These are phyloP conservation scores for Cnemophilus loriae DNA, from an alignment of 2,113 vertebrate genomes.

Conservation along the genomic window DNA sequence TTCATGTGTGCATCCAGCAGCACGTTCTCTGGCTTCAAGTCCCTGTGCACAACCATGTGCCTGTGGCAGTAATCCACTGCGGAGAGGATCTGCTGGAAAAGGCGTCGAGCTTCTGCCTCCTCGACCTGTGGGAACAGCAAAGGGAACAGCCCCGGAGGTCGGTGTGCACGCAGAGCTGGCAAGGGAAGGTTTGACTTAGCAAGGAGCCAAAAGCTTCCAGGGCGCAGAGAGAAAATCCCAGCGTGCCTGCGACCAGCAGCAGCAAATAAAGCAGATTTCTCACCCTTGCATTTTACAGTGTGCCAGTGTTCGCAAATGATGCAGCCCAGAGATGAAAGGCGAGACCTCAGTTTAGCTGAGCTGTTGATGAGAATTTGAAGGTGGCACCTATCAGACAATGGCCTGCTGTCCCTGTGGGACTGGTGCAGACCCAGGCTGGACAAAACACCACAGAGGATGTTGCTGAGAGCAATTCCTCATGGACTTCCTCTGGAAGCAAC, in stretches of 20 bases:
- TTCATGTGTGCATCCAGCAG: slow-evolving; percentile 94
- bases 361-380: neutral
- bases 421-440: neutral
- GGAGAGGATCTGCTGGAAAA: slow-evolving; percentile 98
- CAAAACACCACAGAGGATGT: neutral
- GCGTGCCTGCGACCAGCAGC: neutral
- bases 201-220: neutral
- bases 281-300: neutral
- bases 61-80: slow-evolving; percentile 98
- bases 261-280: neutral
- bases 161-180: neutral
- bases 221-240: neutral
- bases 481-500: neutral
- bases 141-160: neutral
- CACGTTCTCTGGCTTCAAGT: slow-evolving; percentile 98
- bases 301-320: neutral
- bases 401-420: neutral
- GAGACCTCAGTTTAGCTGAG: neutral
- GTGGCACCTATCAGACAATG: neutral
- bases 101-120: slow-evolving; percentile 89
- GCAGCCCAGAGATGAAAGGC: neutral
- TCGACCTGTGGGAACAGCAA: slow-evolving; percentile 77
- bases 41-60: slow-evolving; percentile 98
- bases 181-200: neutral
- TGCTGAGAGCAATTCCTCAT: neutral